Base-by-base conservation (phyloP, 2,113 vertebrate genomes). In the Sinocyclocheilus grahami region DNA sequence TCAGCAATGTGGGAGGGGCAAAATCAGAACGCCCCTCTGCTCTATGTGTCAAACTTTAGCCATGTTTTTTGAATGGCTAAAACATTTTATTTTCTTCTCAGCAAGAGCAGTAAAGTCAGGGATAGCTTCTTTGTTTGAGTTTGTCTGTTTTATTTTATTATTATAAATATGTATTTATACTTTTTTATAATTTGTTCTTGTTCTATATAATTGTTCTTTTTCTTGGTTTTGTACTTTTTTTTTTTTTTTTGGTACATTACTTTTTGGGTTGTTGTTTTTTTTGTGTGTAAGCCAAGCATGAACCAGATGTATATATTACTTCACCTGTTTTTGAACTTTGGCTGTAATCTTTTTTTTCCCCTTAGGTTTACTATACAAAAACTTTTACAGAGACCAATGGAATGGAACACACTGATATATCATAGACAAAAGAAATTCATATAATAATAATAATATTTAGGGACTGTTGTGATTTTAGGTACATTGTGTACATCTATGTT, bases 11-110 rank as follows among this genome's bases (percentile, higher is more conserved):
- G 58, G 75, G 30, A 10, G 62, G 78, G 18, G 39, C 48, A 24
- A 5, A 55, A 12, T 4, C 33, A 76, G 33, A 79, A 82, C 72
- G 58, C 72, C 87, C 46, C 63, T 62, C 51, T 69, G 76, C 88
- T 89, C 71, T 88, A n/a, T 83, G 90, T 91, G 89, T 93, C 87
- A 91, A 90, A 93, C 42, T 3, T 91, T 92, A 91, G 89, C 89
- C 75, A 85, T 46, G 46, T 85, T 87, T 79, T 91, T 78, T 83
- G 76, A 48, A 53, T 82, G 86, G 71, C 87, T 83, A 80, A 12
- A 85, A 69, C 37, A 55, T 82, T 77, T 87, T 85, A 10, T 55
- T 87, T 86, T 62, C 33, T 69, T 46, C 33, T 72, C 80, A 86
- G 42, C 48, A 86, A 84, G 80, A 85, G 51, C 20, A 48, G 82